phyloP scores from a whole-genome alignment of 2,888 invertebrate genomes.

The Athalia circularis region DNA sequence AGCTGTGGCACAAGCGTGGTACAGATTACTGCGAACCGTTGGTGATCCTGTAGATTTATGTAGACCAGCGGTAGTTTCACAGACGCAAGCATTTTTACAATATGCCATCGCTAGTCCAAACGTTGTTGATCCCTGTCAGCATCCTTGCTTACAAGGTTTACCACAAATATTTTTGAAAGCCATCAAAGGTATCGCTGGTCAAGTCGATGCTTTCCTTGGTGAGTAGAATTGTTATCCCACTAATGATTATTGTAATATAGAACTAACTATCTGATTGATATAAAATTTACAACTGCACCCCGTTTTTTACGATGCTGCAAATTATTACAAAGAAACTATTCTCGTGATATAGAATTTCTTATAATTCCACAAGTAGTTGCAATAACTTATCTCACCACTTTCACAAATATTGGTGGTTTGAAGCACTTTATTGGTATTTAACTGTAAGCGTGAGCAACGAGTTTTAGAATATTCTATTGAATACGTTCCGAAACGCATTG shows the following conservation, averaged over 20 bases:
- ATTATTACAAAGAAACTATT: background rate
- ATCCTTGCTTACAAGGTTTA: constrained; percentile 88
- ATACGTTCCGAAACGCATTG: background rate
- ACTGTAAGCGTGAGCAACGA: background rate
- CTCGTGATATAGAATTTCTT: background rate
- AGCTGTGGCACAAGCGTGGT: constrained; percentile 97
- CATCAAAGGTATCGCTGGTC: constrained; percentile 93
- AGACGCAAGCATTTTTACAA: constrained; percentile 85
- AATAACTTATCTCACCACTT: background rate
- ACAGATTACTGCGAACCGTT: constrained; percentile 93
- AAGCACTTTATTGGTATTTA: constrained; percentile 16
- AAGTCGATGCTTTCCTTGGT: constrained; percentile 98
- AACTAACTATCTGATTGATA: background rate
- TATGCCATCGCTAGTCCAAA: constrained; percentile 87
- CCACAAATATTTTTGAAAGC: constrained; percentile 95
- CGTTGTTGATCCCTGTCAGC: constrained; percentile 91
- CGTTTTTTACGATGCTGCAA: background rate
- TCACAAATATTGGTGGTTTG: constrained; percentile 30
- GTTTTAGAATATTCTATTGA: background rate
- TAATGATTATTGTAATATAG: constrained; percentile 1
- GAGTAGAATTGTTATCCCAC: constrained; percentile 64
- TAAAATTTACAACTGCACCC: background rate
- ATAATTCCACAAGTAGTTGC: background rate
- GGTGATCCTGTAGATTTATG: constrained; percentile 96
- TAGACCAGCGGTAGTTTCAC: constrained; percentile 84